Percentiles rank a stretch among this genome's conserved stretches.
These are phyloP conservation scores for Willisornis vidua DNA, from an alignment of 2,113 vertebrate genomes.

Conservation along the genomic window DNA sequence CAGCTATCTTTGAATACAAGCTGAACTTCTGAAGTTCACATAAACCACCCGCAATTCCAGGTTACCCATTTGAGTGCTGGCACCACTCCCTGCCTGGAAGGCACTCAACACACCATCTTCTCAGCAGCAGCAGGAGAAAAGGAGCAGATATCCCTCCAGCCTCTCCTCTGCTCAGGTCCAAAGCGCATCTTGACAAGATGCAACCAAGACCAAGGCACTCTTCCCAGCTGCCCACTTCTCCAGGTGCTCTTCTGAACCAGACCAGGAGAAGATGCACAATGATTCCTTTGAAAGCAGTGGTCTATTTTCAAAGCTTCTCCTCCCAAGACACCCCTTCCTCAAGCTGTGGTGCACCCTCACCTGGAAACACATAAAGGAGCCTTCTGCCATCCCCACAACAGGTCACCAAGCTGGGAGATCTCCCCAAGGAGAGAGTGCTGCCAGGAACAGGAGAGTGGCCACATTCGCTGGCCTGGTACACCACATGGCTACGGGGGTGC, in stretches of 20 bases:
- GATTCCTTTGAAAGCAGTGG: not conserved
- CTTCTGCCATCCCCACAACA: not conserved
- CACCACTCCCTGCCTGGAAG: not conserved
- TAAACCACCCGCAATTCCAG: not conserved
- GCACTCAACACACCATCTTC: not conserved
- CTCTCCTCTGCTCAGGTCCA: not conserved
- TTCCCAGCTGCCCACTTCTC: not conserved
- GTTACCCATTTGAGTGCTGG: not conserved
- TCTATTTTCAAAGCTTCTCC: not conserved
- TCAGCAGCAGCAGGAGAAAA: not conserved
- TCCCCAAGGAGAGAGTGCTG: not conserved
- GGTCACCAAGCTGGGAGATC: not conserved
- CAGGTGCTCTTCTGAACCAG: not conserved
- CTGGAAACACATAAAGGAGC: not conserved
- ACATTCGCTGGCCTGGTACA: not conserved
- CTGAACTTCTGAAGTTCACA: not conserved
- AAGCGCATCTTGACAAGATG: not conserved
- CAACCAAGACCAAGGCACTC: not conserved
- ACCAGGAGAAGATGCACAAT: not conserved
- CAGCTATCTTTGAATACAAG: not conserved
- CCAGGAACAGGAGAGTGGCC: not conserved
- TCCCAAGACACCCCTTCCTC: not conserved
- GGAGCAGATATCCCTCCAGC: not conserved
- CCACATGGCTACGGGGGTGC: accelerated
- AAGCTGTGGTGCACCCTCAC: not conserved